Evolutionary conservation across 2,888 invertebrate genomes (phyloP), one percentile per base, ranked within the genome.

Genomic region (Tetragonisca angustula): DNA sequence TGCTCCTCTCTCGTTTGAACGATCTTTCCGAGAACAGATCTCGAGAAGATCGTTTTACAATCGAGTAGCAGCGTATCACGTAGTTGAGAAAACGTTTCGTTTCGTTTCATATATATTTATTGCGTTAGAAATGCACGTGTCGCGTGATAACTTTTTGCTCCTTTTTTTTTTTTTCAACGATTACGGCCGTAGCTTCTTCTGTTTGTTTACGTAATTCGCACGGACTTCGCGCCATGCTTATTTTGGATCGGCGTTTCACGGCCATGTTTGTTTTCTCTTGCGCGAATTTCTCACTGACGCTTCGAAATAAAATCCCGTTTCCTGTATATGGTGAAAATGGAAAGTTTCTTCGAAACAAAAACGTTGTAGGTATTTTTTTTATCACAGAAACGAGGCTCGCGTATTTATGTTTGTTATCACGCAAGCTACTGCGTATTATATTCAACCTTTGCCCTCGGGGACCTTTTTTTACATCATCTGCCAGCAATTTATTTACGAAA

Each of bases 41-140:
- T 49, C 21, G 49, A 73, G 43, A 75, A 70, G 86, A 87, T 89
- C 82, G 70, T 74, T 87, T 88, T 84, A 79, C 79, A 67, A 43
- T 43, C 43, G 61, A 50, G 62, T 61, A 62, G 49, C 67, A 64
- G 36, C 6, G 72, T 43, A 15, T 32, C 32, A 19, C 3, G 61
- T 27, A 19, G 59, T 49, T 36, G 81, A 70, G 69, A 71, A 86
- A 78, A 83, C n/a, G n/a, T 77, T 75, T 56, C 56, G 4, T 77
- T 75, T 56, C 36, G 9, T 36, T 43, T 43, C 43, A 9, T 11
- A 9, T 43, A 43, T 43, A 43, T 9, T 11, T 32, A 32, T 32
- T 32, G 52, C 52, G 36, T 49, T 62, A 50, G 27, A 78, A 69
- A 65, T 56, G 67, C 67, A 36, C 24, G 50, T 78, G 73, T 50